phyloP scores from a whole-genome alignment of 2,888 invertebrate genomes.

The Agrochola litura region DNA sequence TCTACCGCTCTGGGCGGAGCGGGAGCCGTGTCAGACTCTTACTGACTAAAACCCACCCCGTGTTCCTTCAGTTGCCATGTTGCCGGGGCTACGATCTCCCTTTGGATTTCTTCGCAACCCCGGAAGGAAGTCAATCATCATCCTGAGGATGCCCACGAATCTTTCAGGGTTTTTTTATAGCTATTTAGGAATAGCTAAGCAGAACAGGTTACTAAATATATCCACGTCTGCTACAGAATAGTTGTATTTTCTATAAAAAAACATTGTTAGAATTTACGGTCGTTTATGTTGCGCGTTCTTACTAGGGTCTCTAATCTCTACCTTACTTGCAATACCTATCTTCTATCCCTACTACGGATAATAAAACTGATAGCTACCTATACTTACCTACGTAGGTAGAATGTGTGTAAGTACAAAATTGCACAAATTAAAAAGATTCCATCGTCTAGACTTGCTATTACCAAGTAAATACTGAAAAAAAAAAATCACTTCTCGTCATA shows the following conservation, averaged over 20 bases:
- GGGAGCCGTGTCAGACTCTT: too few relatives aligned
- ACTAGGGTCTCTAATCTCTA: background rate
- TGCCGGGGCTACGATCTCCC: too few relatives aligned
- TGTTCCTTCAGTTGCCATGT: too few relatives aligned
- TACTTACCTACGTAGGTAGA: background rate
- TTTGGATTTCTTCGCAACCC: too few relatives aligned
- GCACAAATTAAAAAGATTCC: constrained; percentile 35
- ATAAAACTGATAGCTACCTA: background rate
- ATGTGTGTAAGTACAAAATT: constrained; percentile 2
- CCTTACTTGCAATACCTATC: background rate
- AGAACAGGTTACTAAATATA: too few relatives aligned
- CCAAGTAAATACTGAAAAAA: constrained; percentile 28
- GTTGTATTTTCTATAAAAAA: background rate
- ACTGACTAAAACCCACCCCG: too few relatives aligned
- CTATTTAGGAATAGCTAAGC: too few relatives aligned
- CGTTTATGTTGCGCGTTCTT: background rate
- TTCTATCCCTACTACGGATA: background rate
- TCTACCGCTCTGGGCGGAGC: too few relatives aligned
- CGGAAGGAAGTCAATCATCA: too few relatives aligned
- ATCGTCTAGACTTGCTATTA: constrained; percentile 60
- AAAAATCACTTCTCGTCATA: constrained; percentile 56
- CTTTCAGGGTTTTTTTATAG: too few relatives aligned
- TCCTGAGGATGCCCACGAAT: too few relatives aligned
- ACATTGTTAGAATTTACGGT: background rate
- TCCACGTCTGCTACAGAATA: background rate